Evolutionary conservation across 2,888 invertebrate species (phyloP), one percentile per base, ranked within the genome.

Genomic region (Agrotis segetum): DNA sequence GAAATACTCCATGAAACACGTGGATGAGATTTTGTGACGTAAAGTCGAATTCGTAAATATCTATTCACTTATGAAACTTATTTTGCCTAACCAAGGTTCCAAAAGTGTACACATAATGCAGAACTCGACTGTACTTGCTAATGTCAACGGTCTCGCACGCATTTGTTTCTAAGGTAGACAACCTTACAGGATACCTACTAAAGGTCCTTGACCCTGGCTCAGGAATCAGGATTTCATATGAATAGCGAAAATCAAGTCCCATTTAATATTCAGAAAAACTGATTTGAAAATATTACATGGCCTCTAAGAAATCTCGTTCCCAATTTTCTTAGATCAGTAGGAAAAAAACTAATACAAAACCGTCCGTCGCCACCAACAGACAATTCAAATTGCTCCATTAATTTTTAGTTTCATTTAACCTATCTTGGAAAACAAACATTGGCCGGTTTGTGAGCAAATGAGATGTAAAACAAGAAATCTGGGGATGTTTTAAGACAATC

Each of bases 401-500:
- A 83, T 85, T 85, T 82, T 78, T 78, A 78, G 81, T 84, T 81
- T 73, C 71, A 74, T 82, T 86, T 78, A 85, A 78, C 65, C 80
- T 61, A 69, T 79, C 70, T 67, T 63, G 63, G 74, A 59, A 66
- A 77, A 84, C 79, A 83, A 84, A 84, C 79, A 81, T 72, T 63
- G 82, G 82, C 71, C 78, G 79, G 85, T 87, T 88, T 81, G 87
- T 79, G 85, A 88, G 88, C 83, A 91, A 92, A 92, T 91, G 91
- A 89, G 90, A 91, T 92, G 92, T 92, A 90, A 92, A 92, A 91
- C 89, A 90, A 89, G 88, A 88, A 90, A 90, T 91, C 89, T 88
- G 80, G 88, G 85, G 81, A 88, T 90, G 88, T 88, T 90, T 90
- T 89, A 89, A 91, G 89, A 88, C 88, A 88, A 88, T 88, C 88